Base-by-base conservation (phyloP, 2,797 vertebrate species). In the Peromyscus attwateri region DNA sequence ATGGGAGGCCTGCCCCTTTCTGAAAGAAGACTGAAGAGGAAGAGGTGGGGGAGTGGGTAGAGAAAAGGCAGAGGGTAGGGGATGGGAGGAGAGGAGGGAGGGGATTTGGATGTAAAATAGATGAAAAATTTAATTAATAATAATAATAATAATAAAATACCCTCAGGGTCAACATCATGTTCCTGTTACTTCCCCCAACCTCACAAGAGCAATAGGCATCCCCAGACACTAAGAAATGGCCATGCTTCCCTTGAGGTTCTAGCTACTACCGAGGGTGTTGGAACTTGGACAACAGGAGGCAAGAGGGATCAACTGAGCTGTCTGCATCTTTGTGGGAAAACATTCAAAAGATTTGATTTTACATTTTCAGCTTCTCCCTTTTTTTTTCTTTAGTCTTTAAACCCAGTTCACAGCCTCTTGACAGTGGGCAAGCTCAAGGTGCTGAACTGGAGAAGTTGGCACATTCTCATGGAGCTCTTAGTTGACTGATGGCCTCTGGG, bases 261-360 rank as follows among this genome's bases (percentile, higher is more conserved):
- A 83, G 6, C 0, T 6, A 70, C 70, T 37, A 29, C 81, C 80
- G 85, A 91, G 88, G 34, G 91, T 73, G 79, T 83, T 91, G 0
- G 0, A 81, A 76, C 77, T 87, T 79, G 97, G 87, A 87, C 90
- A 88, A 90, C 16, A 87, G 91, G 85, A 97, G 77, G 40, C 49
- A 87, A 83, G 62, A 87, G 57, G 80, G 94, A 89, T 27, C 89
- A 66, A 73, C 60, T 23, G 16, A 88, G 87, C 17, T 91, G 83
- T 90, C 66, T 0, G 0, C 92, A 40, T 91, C 91, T 95, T 94
- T 89, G 81, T 64, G 96, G 25, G 96, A 97, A 91, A 49, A 4
- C 27, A 88, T 60, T 88, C 95, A 94, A 0, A 1, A 91, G 40
- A 92, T 93, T 96, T 85, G n/a, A 43, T 96, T 97, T 94, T 27